These are phyloP conservation scores for Micropterix aruncella DNA, from an alignment of 2,888 invertebrate species.

Conservation along the genomic window DNA sequence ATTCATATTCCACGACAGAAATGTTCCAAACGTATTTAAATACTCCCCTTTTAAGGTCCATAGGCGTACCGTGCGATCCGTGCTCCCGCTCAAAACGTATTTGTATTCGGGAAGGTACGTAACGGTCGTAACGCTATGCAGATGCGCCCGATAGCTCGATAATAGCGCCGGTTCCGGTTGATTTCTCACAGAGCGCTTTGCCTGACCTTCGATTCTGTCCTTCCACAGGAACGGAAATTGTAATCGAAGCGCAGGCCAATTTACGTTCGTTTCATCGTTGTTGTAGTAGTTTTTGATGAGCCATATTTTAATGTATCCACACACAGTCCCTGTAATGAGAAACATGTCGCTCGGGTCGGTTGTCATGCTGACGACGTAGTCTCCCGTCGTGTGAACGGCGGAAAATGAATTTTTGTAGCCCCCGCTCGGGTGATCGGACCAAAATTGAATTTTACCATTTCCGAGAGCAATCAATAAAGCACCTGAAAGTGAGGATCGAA, in stretches of 20 bases:
- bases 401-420: constrained; percentile 56
- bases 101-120: constrained; percentile 50
- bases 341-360: constrained; percentile 57
- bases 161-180: constrained; percentile 52
- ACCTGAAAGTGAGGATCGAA: constrained; percentile 34
- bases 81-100: constrained; percentile 53
- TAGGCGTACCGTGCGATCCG: constrained; percentile 57
- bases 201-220: constrained; percentile 50
- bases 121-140: constrained; percentile 49
- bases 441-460: constrained; percentile 63
- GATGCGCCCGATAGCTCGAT: constrained; percentile 58
- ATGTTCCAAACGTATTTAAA: constrained; percentile 62
- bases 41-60: constrained; percentile 61
- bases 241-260: constrained; percentile 46
- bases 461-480: constrained; percentile 58
- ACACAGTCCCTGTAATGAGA: constrained; percentile 55
- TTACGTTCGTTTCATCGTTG: constrained; percentile 29
- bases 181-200: constrained; percentile 45
- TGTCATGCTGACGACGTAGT: constrained; percentile 51
- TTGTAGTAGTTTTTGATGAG: constrained; percentile 51
- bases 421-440: constrained; percentile 67
- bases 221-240: constrained; percentile 62
- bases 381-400: constrained; percentile 50
- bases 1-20: constrained; percentile 43
- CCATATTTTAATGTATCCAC: constrained; percentile 74